Evolutionary conservation across 2,113 vertebrate genomes (phyloP).

Genomic region (Triplophysa tibetana): DNA sequence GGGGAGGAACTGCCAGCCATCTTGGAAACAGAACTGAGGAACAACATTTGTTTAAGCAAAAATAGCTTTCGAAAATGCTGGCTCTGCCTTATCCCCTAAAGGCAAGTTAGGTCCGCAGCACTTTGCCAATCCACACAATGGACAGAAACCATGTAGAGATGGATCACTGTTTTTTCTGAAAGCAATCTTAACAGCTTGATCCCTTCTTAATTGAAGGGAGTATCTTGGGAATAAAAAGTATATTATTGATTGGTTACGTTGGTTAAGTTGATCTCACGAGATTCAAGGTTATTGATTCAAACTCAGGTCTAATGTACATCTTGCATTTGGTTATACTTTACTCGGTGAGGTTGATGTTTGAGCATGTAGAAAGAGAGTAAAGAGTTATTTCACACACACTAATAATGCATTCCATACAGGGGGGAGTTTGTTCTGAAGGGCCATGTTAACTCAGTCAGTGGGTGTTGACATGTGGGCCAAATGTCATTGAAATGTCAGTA

Average conservation of each 20-base stretch:
- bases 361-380: background rate
- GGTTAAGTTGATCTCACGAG: background rate
- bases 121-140: background rate
- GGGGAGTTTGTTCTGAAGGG: background rate
- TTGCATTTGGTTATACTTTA: background rate
- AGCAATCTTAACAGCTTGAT: background rate
- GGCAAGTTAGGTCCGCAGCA: background rate
- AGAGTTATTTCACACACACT: background rate
- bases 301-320: background rate
- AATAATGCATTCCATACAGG: slow-evolving; percentile 17
- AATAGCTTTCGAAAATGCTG: slow-evolving; percentile 56
- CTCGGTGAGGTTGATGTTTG: background rate
- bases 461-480: slow-evolving; percentile 40
- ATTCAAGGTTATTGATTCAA: background rate
- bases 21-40: slow-evolving; percentile 54
- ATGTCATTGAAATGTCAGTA: slow-evolving; percentile 50
- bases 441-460: slow-evolving; percentile 27
- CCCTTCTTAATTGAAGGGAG: background rate
- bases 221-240: background rate
- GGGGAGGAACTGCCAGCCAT: slow-evolving; percentile 26
- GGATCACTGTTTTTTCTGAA: background rate
- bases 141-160: background rate
- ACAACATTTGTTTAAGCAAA: slow-evolving; percentile 69
- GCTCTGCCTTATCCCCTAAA: slow-evolving; percentile 26
- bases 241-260: background rate